These are phyloP conservation scores for Hyaena hyaena DNA, from an alignment of 2,113 vertebrate species.

Conservation along the genomic window DNA sequence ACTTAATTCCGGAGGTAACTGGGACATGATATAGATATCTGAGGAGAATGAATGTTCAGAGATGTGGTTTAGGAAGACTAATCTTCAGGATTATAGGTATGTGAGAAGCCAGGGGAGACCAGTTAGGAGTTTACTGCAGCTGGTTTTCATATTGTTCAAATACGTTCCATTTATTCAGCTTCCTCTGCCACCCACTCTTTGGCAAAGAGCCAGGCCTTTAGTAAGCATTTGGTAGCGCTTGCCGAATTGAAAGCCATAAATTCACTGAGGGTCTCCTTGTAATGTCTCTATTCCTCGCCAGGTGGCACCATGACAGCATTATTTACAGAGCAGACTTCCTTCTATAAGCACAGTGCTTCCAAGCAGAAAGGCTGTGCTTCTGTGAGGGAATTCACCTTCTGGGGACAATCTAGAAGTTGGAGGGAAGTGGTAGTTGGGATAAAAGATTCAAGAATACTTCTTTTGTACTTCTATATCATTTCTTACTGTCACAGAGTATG, in stretches of 20 bases:
- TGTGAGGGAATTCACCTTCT: conserved; percentile 44
- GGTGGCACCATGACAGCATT: conserved; percentile 67
- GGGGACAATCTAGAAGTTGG: not conserved
- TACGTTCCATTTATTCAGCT: conserved; percentile 25
- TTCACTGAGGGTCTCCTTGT: conserved; percentile 56
- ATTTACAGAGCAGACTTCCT: conserved; percentile 14
- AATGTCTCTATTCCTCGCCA: conserved; percentile 47
- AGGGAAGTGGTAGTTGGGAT: not conserved
- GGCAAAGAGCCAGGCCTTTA: conserved; percentile 30
- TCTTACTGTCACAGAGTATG: not conserved
- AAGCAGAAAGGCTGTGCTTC: conserved; percentile 51
- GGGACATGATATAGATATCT: not conserved
- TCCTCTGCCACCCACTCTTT: not conserved
- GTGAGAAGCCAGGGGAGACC: not conserved
- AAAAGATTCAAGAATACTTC: not conserved
- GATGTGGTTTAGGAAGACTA: conserved; percentile 45
- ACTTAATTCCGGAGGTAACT: not conserved
- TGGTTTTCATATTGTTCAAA: conserved; percentile 35
- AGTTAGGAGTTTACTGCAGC: conserved; percentile 12
- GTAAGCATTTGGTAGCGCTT: not conserved
- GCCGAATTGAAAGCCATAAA: conserved; percentile 17
- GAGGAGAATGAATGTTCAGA: conserved; percentile 20
- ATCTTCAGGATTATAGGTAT: not conserved
- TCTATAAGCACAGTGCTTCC: conserved; percentile 17
- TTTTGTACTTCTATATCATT: not conserved